Base-by-base conservation (phyloP, 1,140 invertebrate species). In the Aphelinus atriplicis region DNA sequence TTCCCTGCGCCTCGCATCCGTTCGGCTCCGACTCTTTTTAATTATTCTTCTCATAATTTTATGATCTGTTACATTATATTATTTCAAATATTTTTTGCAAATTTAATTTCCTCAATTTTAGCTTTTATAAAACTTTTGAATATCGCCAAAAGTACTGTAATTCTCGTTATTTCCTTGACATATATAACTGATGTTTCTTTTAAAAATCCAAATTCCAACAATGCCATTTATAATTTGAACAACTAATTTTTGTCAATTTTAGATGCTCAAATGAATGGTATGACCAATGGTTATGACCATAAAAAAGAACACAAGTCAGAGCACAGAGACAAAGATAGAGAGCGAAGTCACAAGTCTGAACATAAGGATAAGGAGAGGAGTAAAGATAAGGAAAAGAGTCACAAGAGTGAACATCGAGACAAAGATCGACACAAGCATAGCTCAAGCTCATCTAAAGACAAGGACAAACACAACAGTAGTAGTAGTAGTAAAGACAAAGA, bases 281-380 rank as follows among this genome's bases (percentile, higher is more conserved):
- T 93, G 81, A 91, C 91, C 71, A 92, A 93, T 85, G 92, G 92
- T 69, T 93, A 90, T 80, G 90, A 89, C 57, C 90, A 90, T 10
- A 92, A 92, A 79, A 91, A 92, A 78, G 92, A 92, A 78, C 91
- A 93, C 83, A 93, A 93, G 85, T 93, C 92, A 5, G 92, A 92
- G 45, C 91, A 88, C 67, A 86, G 82, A 58, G 86, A 92, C 81
- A 93, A 91, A 78, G 91, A 93, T 77, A 92, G 91, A 83, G 91
- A 93, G 77, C 87, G 90, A 9, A 87, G 85, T 66, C 86, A 88
- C 64, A 88, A 89, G 73, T 88, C 88, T 3, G 87, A 89, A 62
- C 85, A 89, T 76, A 87, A 83, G 75, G 87, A 89, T 63, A 88
- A 88, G 68, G 87, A 87, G 50, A 83, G 84, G 43, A 86, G 81